phyloP scores from a whole-genome alignment of 2,888 invertebrate genomes.

The Oxyscelio sp. region DNA sequence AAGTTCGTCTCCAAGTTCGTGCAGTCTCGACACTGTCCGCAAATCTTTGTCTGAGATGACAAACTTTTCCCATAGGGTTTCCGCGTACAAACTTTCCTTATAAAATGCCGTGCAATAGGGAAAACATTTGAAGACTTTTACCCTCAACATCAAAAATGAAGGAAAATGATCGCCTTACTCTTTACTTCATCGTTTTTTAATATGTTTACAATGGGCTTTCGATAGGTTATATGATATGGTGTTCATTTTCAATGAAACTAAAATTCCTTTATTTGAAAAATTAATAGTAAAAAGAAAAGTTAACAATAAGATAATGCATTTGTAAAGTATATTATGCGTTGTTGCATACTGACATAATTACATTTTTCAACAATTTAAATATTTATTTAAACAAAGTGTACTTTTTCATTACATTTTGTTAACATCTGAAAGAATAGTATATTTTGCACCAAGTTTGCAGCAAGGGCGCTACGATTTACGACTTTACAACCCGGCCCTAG shows the following conservation, averaged over 20 bases:
- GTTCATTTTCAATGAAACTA: not conserved
- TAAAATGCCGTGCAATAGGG: constrained; percentile 81
- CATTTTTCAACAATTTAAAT: too few species aligned
- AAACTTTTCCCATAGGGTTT: constrained; percentile 83
- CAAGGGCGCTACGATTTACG: too few species aligned
- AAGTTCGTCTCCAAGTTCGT: constrained; percentile 46
- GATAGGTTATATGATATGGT: not conserved
- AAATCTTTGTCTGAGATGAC: constrained; percentile 84
- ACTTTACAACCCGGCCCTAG: too few species aligned
- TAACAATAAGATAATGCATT: too few species aligned
- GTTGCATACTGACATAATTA: too few species aligned
- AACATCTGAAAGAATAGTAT: too few species aligned
- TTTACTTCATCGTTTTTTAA: not conserved
- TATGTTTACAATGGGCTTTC: constrained; percentile 6
- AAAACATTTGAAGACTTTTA: constrained; percentile 81
- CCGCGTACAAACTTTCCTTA: constrained; percentile 81
- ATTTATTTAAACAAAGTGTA: too few species aligned
- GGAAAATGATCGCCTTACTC: constrained; percentile 37
- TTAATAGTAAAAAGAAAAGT: too few species aligned
- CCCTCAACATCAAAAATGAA: constrained; percentile 39
- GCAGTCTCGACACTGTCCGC: constrained; percentile 72
- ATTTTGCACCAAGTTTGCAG: too few species aligned
- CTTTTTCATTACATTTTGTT: too few species aligned
- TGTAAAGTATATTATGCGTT: too few species aligned
- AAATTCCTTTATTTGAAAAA: not conserved